Conservation (phyloP, 1,140 invertebrate species). For the Hyles euphorbiae region DNA sequence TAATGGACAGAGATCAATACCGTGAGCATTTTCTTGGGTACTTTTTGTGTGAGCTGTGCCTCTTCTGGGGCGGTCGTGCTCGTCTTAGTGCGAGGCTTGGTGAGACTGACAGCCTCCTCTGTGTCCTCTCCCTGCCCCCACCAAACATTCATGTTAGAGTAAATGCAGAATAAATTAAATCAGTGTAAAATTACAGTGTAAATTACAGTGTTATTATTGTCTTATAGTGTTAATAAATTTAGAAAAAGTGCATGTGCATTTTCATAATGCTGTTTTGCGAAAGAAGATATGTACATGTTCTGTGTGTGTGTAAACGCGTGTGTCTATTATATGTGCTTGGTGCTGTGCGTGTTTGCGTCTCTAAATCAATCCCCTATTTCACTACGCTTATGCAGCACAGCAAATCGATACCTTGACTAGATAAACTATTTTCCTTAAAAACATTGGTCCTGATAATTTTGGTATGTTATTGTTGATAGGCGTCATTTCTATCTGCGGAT, state of each 20-base stretch:
- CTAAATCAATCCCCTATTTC: neutral
- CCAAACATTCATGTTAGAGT: conserved; percentile 17
- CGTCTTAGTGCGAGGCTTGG: conserved; percentile 65
- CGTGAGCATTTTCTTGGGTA: conserved; percentile 67
- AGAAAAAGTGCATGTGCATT: too few relatives aligned
- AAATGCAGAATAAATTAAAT: conserved; percentile 23
- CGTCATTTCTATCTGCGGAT: conserved; percentile 41
- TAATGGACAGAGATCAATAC: conserved; percentile 40
- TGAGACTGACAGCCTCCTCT: conserved; percentile 63
- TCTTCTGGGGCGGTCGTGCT: conserved; percentile 69
- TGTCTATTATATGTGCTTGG: too few relatives aligned
- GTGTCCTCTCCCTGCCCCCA: conserved; percentile 60
- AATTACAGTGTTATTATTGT: too few relatives aligned
- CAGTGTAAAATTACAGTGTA: too few relatives aligned
- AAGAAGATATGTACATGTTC: too few relatives aligned
- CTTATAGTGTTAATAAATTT: too few relatives aligned
- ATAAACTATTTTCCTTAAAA: conserved; percentile 50
- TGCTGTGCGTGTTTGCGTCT: too few relatives aligned
- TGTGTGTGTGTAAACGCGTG: too few relatives aligned
- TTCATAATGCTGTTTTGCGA: too few relatives aligned
- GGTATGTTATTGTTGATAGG: conserved; percentile 15
- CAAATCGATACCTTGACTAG: conserved; percentile 47
- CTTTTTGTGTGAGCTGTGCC: conserved; percentile 68
- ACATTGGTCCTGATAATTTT: conserved; percentile 26
- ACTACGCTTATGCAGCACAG: conserved; percentile 1